These are phyloP conservation scores for Pantherophis alleghaniensis DNA, from an alignment of 2,797 vertebrate genomes.

Conservation along the genomic window DNA sequence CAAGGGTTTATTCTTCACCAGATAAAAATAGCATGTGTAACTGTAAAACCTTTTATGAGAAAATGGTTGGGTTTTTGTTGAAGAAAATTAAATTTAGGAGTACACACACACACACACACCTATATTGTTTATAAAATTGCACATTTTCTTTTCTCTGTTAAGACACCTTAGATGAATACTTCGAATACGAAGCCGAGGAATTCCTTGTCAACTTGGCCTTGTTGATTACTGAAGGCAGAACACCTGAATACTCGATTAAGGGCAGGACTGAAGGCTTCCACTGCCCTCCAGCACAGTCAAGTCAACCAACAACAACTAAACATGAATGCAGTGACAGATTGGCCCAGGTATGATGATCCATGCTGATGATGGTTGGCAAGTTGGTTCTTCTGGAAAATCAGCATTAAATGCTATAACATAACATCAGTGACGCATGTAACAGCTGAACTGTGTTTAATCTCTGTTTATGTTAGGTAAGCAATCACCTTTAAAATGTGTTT, in stretches of 20 bases:
- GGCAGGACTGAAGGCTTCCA: conserved; percentile 95
- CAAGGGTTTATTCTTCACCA: neutral
- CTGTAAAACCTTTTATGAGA: neutral
- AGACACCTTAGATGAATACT: conserved; percentile 93
- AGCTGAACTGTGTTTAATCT: neutral
- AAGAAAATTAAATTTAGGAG: neutral
- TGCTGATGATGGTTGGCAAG: conserved; percentile 10
- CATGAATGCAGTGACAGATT: conserved; percentile 96
- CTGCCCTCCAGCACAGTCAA: conserved; percentile 93
- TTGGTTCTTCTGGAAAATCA: neutral
- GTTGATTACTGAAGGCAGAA: conserved; percentile 96
- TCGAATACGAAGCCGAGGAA: conserved; percentile 97
- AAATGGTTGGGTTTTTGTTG: neutral
- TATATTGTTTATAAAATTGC: neutral
- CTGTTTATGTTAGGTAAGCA: neutral
- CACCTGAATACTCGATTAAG: conserved; percentile 93
- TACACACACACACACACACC: neutral
- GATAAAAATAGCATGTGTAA: neutral
- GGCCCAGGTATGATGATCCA: conserved; percentile 81
- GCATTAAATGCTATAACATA: neutral
- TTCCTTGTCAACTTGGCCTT: conserved; percentile 94
- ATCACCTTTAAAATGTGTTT: neutral
- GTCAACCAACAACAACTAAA: conserved; percentile 82
- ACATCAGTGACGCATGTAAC: conserved; percentile 8
- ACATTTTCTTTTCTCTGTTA: conserved; percentile 47